Evolutionary conservation across 2,888 invertebrate species (phyloP).

Genomic region (Rotaria sp.): DNA sequence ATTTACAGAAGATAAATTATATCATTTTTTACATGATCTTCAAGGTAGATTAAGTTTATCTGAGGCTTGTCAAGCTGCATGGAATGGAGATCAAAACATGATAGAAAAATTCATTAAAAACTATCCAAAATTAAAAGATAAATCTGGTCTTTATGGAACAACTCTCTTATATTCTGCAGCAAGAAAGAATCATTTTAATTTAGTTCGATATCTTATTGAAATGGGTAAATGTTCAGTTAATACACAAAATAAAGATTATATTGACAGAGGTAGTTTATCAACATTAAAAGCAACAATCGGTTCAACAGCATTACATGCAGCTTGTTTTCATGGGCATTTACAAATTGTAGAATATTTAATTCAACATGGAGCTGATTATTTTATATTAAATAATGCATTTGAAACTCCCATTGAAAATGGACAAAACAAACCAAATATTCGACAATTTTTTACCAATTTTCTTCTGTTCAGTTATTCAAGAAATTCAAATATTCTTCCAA

Average conservation of each 20-base stretch:
- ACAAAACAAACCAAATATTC: not conserved
- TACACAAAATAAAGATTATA: not conserved
- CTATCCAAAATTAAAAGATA: not conserved
- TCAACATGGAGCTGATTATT: constrained; percentile 26
- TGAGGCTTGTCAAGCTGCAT: constrained; percentile 1
- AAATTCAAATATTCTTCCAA: not conserved
- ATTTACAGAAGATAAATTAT: not conserved
- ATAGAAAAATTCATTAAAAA: not conserved
- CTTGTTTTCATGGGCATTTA: not conserved
- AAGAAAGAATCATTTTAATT: not conserved
- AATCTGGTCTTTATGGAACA: not conserved
- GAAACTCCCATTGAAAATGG: not conserved
- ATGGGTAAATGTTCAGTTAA: not conserved
- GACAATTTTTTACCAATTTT: not conserved
- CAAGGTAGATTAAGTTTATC: not conserved
- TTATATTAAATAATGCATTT: not conserved
- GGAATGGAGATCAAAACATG: not conserved
- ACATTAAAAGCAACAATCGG: not conserved
- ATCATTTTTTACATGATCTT: not conserved
- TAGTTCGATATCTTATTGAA: not conserved
- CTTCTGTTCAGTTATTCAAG: not conserved
- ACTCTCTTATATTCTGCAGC: not conserved
- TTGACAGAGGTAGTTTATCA: too few relatives aligned
- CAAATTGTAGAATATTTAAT: not conserved
- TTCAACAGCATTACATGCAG: not conserved